Evolutionary conservation across 1,140 invertebrate genomes (phyloP), one percentile per base, ranked within the genome.

Genomic region (Carposina sasakii): DNA sequence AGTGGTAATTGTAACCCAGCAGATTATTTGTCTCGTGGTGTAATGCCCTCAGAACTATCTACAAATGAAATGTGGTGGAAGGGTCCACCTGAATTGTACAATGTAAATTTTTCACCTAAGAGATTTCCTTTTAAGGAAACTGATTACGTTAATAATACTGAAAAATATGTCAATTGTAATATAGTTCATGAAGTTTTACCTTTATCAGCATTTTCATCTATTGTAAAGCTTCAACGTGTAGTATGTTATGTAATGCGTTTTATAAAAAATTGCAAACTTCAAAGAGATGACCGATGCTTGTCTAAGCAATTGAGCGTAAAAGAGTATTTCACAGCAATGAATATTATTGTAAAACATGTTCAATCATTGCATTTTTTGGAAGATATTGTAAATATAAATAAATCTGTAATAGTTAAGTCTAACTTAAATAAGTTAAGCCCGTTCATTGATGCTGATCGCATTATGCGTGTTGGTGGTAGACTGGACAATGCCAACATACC

Each of bases 401-500:
- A 16, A 8, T 30, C 21, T 2, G 30, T 23, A 17, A 13, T n/a
- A 5, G 24, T 34, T 15, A 41, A 24, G 4, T 28, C 20, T 15
- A 13, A 24, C 22, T 28, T 48, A 8, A 48, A 41, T 21, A 17
- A 2, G 13, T 31, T 48, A 19, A 2, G 13, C 19, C 47, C 47
- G 2, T 48, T 48, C 19, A 3, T 48, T 6, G 47, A 48, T 41
- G 24, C 5, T 1, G 31, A 40, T 21, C 52, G 40, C 0, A n/a
- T 73, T 3, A n/a, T 65, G 0, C 28, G 54, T 16, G 66, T 68
- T 16, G 61, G 61, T 28, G 64, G 66, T 40, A 43, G 58, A 43
- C 48, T 71, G 17, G 12, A 42, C 4, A 48, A 56, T 16, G 33
- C 53, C 10, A 16, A 33, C 36, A 13, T 64, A 5, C 4, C 24